A percentile compares a stretch with the other conserved stretches of the same genome.
Evolutionary conservation across 2,113 vertebrate genomes (phyloP).

Genomic region (Enhydra lutris): DNA sequence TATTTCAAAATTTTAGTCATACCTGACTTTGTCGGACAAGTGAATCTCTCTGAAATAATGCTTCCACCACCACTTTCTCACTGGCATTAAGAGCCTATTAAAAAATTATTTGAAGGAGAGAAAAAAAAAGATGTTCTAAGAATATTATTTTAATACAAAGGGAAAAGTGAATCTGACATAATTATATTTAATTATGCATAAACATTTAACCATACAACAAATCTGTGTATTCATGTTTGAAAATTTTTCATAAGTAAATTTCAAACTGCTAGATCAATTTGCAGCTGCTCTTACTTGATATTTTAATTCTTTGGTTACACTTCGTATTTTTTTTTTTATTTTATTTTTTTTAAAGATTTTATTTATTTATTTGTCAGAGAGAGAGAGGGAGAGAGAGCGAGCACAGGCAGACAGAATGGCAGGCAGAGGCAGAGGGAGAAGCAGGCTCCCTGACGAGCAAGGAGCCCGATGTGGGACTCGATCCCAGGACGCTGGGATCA

Average conservation of each 20-base stretch:
- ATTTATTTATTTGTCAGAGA: no score
- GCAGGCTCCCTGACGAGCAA: no score
- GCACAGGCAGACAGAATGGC: no score
- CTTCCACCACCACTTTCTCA: conserved; percentile 92
- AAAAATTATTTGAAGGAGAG: not conserved
- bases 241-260: not conserved
- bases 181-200: not conserved
- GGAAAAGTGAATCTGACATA: not conserved
- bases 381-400: no score
- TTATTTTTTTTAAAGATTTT: no score
- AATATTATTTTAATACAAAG: conserved; percentile 23
- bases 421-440: no score
- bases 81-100: conserved; percentile 90
- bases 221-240: not conserved
- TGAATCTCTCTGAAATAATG: conserved; percentile 93
- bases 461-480: no score
- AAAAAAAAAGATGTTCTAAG: not conserved
- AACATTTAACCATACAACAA: not conserved
- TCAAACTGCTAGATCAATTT: not conserved
- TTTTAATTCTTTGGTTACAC: not conserved
- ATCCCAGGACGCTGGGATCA: no score
- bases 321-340: not conserved
- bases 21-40: conserved; percentile 97
- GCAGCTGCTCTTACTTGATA: not conserved
- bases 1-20: conserved; percentile 36